Conservation (phyloP, 2,888 invertebrate genomes). For the Acrobasis consociella region DNA sequence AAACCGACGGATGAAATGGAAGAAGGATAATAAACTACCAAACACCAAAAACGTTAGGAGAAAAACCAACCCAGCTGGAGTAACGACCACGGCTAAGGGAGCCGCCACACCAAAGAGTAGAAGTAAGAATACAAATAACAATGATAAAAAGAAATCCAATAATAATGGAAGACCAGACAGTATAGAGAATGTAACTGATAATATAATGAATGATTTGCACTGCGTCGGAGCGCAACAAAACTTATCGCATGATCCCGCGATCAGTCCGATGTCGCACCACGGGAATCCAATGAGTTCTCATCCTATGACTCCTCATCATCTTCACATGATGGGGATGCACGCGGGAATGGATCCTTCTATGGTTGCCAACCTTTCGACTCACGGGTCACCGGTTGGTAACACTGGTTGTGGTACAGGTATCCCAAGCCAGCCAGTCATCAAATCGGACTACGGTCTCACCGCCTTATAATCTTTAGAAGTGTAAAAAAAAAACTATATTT, state of each 20-base stretch:
- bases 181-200: conserved; percentile 85
- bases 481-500: conserved; percentile 74
- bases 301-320: conserved; percentile 79
- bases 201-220: conserved; percentile 83
- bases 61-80: conserved; percentile 89
- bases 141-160: conserved; percentile 79
- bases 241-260: conserved; percentile 73
- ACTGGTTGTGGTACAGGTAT: conserved; percentile 75
- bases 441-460: conserved; percentile 94
- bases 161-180: conserved; percentile 84
- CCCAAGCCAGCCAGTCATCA: conserved; percentile 85
- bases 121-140: conserved; percentile 81
- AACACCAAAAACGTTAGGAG: conserved; percentile 90
- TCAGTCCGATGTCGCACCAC: conserved; percentile 78
- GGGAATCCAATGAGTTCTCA: conserved; percentile 77
- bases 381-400: conserved; percentile 80
- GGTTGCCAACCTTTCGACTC: conserved; percentile 75
- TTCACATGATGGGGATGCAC: conserved; percentile 77
- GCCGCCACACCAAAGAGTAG: conserved; percentile 86
- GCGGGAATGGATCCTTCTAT: conserved; percentile 76
- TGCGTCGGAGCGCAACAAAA: conserved; percentile 79
- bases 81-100: conserved; percentile 80
- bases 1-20: conserved; percentile 90
- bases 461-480: conserved; percentile 83
- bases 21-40: conserved; percentile 92